phyloP scores from a whole-genome alignment of 2,797 vertebrate species.

The Myoxocephalus aenaeus region DNA sequence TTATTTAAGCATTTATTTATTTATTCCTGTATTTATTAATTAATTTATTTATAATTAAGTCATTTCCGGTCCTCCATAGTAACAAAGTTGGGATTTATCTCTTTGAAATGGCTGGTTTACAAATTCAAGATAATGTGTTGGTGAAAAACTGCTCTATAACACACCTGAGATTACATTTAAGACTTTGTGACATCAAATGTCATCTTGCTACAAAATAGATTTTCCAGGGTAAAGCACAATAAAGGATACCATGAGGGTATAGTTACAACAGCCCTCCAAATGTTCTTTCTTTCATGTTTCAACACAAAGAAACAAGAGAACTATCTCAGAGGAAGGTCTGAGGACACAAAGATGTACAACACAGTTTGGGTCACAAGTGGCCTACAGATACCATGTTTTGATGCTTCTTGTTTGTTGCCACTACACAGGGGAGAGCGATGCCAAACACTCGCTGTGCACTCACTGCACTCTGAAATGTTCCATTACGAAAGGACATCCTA shows the following conservation, averaged over 20 bases:
- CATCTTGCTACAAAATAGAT: not conserved
- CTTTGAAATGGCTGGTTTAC: not conserved
- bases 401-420: constrained; percentile 20
- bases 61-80: too few relatives aligned
- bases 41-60: too few relatives aligned
- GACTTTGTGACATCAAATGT: too few relatives aligned
- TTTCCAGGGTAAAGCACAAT: not conserved
- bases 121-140: too few relatives aligned
- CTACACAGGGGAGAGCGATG: not conserved
- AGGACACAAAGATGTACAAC: not conserved
- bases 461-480: constrained; percentile 23
- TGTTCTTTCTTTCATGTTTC: constrained; percentile 2
- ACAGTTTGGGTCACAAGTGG: constrained; percentile 16
- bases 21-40: too few relatives aligned
- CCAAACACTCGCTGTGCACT: constrained; percentile 4
- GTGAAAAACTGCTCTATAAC: too few relatives aligned
- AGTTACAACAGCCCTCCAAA: constrained; percentile 46
- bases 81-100: not conserved
- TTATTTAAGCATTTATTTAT: too few relatives aligned
- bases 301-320: constrained; percentile 19
- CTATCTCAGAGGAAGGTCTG: constrained; percentile 28
- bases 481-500: constrained; percentile 49
- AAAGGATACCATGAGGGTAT: constrained; percentile 26
- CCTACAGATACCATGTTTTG: constrained; percentile 15
- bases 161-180: not conserved